Evolutionary conservation across 2,888 invertebrate genomes (phyloP), one percentile per base, ranked within the genome.

Genomic region (Lasius fuliginosus): DNA sequence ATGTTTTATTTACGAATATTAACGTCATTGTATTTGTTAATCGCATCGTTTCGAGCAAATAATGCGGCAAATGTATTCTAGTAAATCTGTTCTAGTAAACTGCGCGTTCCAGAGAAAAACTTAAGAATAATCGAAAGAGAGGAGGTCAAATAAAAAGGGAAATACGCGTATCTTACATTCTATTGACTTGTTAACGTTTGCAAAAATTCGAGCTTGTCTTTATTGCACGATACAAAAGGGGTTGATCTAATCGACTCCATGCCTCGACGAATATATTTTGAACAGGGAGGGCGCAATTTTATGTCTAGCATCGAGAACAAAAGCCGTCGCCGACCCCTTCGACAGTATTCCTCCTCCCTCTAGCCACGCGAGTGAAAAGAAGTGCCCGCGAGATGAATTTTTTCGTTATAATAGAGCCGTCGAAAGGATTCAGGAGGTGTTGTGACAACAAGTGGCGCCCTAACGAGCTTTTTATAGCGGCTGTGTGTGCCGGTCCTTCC

Each of bases 401-500:
- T 53, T 69, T 87, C 82, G 81, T 68, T 64, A 75, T 74, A 79
- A 85, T 82, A 82, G 88, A 87, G 88, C 81, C 85, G 85, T 90
- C 82, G 85, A 84, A 87, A 85, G 68, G 83, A 79, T 88, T 74
- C 76, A 11, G 18, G 8, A n/a, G 56, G 6, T 40, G 23, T 8
- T 60, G 60, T 83, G 89, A 85, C 86, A 87, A 91, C 90, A 88
- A 91, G 91, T 87, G 85, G 86, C 74, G 87, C 64, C 76, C 83
- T 91, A 92, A 92, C 92, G 91, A 92, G 92, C 92, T 88, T 88
- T 91, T 91, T 92, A 88, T 88, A 89, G 85, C 71, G 5, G n/a
- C 58, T 33, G 42, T 36, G 23, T 42, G 65, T 11, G 64, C 27
- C 62, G 73, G 68, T 36, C 62, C 77, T 64, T 36, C 74, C 83